Base-by-base conservation (phyloP, 1,140 invertebrate genomes). In the Scylla paramamosain region DNA sequence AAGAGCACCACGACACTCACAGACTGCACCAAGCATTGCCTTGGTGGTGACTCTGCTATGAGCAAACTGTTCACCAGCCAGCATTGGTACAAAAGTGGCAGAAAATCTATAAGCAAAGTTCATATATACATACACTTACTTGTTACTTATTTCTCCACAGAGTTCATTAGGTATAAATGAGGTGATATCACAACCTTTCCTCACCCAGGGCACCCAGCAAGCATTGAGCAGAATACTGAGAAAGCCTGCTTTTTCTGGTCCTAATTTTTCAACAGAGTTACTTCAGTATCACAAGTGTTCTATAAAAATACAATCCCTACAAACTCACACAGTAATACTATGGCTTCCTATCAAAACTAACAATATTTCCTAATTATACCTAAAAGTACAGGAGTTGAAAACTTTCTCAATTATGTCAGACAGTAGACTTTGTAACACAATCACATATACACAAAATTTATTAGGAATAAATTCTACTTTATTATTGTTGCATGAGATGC, bases 251-350 rank as follows among this genome's bases (percentile, higher is more conserved):
- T n/a, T 10, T 20, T 77, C 16, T n/a, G 20, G n/a, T 77, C 67
- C 67, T 77, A n/a, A 20, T 25, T 25, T 77, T 20, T n/a, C 67
- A 20, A 52, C 6, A 14, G 52, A 59, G 67, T 59, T 20, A 20
- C 25, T 77, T 20, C 67, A 77, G 6, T 77, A 77, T 77, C 67
- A 77, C 67, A 77, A 77, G 67, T 77, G 67, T 77, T n/a, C 67
- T 77, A n/a, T 77, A 77, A 77, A 77, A 77, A n/a, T 77, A 77
- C 67, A 77, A 77, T 77, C 67, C 67, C 12, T n/a, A n/a, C 67
- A 77, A 77, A 12, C 20, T 59, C 67, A n/a, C 67, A 77, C 67
- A 77, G 0, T 20, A 77, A 77, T 20, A 77, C 20, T 77, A 77
- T n/a, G 67, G 67, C 67, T 77, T 77, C 67, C 67, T 77, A 77